Evolutionary conservation across 2,888 invertebrate species (phyloP), one percentile per base, ranked within the genome.

Genomic region (Trachelus tabidus): DNA sequence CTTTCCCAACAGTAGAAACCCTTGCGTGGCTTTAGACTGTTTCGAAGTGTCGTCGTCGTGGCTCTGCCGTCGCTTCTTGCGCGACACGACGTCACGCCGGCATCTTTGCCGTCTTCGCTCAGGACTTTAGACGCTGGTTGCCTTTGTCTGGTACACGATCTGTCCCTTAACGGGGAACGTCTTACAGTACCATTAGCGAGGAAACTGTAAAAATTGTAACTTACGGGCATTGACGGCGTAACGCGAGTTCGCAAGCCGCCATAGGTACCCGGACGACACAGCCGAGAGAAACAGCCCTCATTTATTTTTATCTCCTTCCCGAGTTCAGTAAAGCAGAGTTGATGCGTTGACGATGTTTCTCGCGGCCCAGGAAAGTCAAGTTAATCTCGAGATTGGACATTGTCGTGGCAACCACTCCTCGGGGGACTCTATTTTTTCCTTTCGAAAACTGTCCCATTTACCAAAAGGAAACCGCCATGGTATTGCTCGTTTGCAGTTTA

Each of bases 291-390:
- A 71, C 79, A 75, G 75, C 78, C 75, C 81, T 78, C 77, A 75
- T 78, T 81, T 80, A 80, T 85, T 87, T 85, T 87, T 84, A 87
- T 87, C 83, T 82, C 80, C 80, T 78, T 56, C 71, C 34, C 76
- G 80, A 80, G 81, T 75, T 69, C 78, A 80, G 81, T 83, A 77
- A 81, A 82, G 78, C 79, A 80, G 84, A 85, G 84, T 85, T 84
- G 84, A 84, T 85, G 87, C 79, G 79, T 73, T 75, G 77, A 76
- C 79, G 77, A 79, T 76, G 82, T 81, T 82, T 81, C 80, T 80
- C 75, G 79, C 77, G 73, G 79, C 73, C 68, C 37, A 37, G 76
- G 79, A 73, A 77, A 81, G 80, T 79, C 77, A 78, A 75, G 75
- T 69, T 81, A 75, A 81, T 78, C 76, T 75, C 37, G 35, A 77